These are phyloP conservation scores for Herpailurus yagouaroundi DNA, from an alignment of 2,113 vertebrate genomes.

Conservation along the genomic window DNA sequence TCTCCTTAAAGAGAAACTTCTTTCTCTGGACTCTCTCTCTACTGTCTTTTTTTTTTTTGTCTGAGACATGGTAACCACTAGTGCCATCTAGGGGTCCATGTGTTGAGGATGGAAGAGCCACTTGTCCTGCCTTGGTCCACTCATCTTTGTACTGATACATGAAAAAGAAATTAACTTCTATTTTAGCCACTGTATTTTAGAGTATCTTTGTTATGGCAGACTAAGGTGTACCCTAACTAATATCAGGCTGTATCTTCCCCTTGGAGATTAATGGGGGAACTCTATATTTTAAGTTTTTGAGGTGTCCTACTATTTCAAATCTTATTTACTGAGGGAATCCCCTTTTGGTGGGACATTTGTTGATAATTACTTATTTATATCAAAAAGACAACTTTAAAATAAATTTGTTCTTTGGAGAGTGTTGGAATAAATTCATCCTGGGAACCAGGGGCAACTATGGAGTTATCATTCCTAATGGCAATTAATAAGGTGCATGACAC, in stretches of 20 bases:
- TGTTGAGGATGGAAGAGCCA: neutral
- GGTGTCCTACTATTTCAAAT: neutral
- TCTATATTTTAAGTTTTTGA: neutral
- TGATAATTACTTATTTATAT: neutral
- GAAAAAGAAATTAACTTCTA: neutral
- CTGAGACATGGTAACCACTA: neutral
- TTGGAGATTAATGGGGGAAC: neutral
- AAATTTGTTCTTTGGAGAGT: neutral
- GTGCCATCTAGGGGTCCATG: neutral
- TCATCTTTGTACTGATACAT: neutral
- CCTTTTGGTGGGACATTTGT: neutral
- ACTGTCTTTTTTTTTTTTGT: neutral
- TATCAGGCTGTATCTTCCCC: neutral
- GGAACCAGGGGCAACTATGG: neutral
- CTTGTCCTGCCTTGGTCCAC: neutral
- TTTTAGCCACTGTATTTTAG: neutral
- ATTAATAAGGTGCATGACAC: neutral
- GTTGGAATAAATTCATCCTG: neutral
- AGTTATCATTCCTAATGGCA: neutral
- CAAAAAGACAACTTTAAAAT: neutral
- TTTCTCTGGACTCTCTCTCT: neutral
- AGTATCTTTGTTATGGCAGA: neutral
- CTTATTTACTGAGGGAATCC: neutral
- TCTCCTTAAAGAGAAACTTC: neutral
- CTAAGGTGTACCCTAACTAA: neutral